These are phyloP conservation scores for Oligia strigilis DNA, from an alignment of 2,888 invertebrate genomes.

Conservation along the genomic window DNA sequence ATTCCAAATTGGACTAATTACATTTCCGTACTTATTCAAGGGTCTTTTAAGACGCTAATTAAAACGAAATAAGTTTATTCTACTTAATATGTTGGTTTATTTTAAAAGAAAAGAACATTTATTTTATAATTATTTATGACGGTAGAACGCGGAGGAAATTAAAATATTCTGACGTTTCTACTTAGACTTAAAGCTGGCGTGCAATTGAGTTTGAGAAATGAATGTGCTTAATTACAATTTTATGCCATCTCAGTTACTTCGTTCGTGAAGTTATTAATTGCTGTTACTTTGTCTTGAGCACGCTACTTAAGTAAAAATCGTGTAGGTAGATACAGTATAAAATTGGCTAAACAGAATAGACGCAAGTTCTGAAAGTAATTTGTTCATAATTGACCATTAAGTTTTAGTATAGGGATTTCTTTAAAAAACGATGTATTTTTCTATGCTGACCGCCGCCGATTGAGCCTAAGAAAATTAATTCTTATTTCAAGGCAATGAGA, in stretches of 20 bases:
- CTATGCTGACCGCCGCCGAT: not conserved
- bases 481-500: not conserved
- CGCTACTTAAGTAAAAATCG: not conserved
- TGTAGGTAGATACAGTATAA: not conserved
- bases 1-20: slow-evolving; percentile 17
- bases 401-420: not conserved
- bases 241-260: slow-evolving; percentile 11
- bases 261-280: slow-evolving; percentile 15
- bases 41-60: slow-evolving; percentile 9
- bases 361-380: not conserved
- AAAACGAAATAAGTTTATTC: slow-evolving; percentile 4
- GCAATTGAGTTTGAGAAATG: slow-evolving; percentile 55
- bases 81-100: not conserved
- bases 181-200: slow-evolving; percentile 38
- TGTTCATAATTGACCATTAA: not conserved
- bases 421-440: not conserved
- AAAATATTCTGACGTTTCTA: slow-evolving; percentile 31
- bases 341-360: not conserved
- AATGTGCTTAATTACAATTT: slow-evolving; percentile 48
- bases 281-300: not conserved
- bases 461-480: not conserved
- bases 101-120: slow-evolving; percentile 8
- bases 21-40: slow-evolving; percentile 7
- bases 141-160: slow-evolving; percentile 36
- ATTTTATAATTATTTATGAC: slow-evolving; percentile 14